A percentile compares a stretch with the other conserved stretches of the same genome.
phyloP scores from a whole-genome alignment of 1,140 invertebrate species.

The Musca vetustissima region DNA sequence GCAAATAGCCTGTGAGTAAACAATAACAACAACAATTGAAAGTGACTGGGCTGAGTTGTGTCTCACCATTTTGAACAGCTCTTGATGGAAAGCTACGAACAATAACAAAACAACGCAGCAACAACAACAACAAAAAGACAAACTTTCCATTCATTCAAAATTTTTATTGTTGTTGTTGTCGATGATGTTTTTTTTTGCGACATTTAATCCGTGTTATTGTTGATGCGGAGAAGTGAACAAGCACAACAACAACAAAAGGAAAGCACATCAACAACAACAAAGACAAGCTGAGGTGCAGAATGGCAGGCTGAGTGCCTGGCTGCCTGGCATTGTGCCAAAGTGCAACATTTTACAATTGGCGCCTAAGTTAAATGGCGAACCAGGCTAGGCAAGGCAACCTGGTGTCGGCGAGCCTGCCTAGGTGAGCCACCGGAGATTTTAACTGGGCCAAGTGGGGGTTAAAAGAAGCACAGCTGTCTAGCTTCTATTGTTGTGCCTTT shows the following conservation, averaged over 20 bases:
- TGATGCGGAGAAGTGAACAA: not conserved
- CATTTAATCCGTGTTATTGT: not conserved
- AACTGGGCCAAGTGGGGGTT: no score
- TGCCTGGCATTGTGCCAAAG: constrained; percentile 8
- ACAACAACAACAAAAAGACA: not conserved
- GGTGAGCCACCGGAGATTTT: not conserved
- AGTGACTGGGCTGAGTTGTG: no score
- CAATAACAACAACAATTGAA: no score
- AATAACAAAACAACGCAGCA: not conserved
- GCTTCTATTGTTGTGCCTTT: not conserved
- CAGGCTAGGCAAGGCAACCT: not conserved
- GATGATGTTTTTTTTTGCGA: no score
- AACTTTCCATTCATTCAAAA: not conserved
- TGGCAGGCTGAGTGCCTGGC: no score
- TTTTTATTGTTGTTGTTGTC: no score
- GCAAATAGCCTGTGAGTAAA: no score
- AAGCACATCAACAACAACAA: not conserved
- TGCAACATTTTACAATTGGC: constrained; percentile 21
- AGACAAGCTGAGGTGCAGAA: no score
- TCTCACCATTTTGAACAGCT: no score
- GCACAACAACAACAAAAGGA: not conserved
- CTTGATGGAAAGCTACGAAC: not conserved
- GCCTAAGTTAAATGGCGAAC: not conserved
- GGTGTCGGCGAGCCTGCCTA: not conserved
- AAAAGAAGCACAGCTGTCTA: not conserved